Conservation (phyloP, 2,797 vertebrate species). For the Neosilurus mollespiculum region DNA sequence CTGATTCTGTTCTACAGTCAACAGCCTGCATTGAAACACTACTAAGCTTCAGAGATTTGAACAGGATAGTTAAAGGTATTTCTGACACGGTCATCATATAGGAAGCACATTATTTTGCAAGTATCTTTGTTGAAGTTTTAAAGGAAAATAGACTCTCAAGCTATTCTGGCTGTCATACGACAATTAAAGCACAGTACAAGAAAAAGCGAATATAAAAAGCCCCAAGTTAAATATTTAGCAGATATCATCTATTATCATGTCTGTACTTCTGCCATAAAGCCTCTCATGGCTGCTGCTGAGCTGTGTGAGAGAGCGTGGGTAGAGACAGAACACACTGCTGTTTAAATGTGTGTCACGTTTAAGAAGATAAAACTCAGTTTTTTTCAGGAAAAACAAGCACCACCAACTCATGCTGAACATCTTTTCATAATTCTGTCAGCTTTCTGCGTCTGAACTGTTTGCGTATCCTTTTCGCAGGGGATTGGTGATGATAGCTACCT, state of each 20-base stretch:
- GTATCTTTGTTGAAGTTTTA: not conserved
- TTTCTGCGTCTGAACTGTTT: conserved; percentile 40
- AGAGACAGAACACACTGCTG: conserved; percentile 42
- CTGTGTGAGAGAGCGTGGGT: conserved; percentile 42
- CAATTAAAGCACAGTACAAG: conserved; percentile 31
- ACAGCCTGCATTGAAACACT: not conserved
- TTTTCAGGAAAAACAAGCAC: conserved; percentile 43
- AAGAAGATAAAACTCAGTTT: conserved; percentile 47
- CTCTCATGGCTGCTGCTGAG: conserved; percentile 37
- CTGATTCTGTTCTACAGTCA: not conserved
- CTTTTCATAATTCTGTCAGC: conserved; percentile 47
- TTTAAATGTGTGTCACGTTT: conserved; percentile 54
- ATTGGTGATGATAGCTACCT: conserved; percentile 77
- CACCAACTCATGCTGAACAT: conserved; percentile 46
- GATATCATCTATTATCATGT: conserved; percentile 51
- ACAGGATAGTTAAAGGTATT: not conserved
- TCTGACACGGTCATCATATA: conserved; percentile 14
- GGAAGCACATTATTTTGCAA: not conserved
- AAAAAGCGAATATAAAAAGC: conserved; percentile 43
- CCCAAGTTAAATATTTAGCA: conserved; percentile 57
- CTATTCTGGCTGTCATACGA: conserved; percentile 21
- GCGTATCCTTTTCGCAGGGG: conserved; percentile 64
- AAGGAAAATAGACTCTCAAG: conserved; percentile 4
- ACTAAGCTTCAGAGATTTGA: not conserved
- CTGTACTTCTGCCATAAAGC: conserved; percentile 41